Conservation (phyloP, 1,140 invertebrate species). For the Palaemon carinicauda region DNA sequence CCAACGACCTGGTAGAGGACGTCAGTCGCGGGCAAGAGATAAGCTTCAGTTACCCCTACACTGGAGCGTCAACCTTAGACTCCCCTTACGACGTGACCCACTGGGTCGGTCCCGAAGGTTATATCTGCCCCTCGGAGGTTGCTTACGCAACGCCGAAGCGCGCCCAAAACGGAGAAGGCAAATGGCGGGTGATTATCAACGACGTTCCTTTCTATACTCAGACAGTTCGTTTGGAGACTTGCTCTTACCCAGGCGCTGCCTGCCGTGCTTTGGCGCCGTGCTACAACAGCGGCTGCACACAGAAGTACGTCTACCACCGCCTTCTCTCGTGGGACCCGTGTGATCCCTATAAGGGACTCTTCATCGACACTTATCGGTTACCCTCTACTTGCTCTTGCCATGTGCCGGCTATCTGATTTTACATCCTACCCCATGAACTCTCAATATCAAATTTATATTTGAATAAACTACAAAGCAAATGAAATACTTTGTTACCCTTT, state of each 20-base stretch:
- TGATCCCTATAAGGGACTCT: constrained; percentile 60
- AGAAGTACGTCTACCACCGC: constrained; percentile 61
- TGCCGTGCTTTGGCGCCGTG: constrained; percentile 62
- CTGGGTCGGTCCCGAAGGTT: constrained; percentile 60
- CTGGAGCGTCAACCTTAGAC: constrained; percentile 9
- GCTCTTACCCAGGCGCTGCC: constrained; percentile 13
- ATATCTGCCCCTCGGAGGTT: constrained; percentile 24
- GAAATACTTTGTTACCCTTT: too few species aligned
- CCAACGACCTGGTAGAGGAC: constrained; percentile 49
- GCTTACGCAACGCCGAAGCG: constrained; percentile 20
- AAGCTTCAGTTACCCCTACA: constrained; percentile 22
- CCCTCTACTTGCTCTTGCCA: constrained; percentile 60
- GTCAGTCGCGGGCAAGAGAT: constrained; percentile 50
- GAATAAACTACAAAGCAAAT: too few species aligned
- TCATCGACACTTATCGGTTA: constrained; percentile 60
- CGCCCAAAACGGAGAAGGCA: constrained; percentile 27
- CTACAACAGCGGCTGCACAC: constrained; percentile 59
- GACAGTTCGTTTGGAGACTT: constrained; percentile 7
- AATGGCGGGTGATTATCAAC: background rate
- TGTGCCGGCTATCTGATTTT: constrained; percentile 19
- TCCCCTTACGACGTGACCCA: constrained; percentile 55
- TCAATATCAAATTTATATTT: too few species aligned
- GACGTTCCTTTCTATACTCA: background rate
- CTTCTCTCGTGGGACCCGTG: constrained; percentile 53
- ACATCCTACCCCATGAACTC: too few species aligned